A percentile compares a stretch with the other conserved stretches of the same genome.
These are phyloP conservation scores for Garrulus glandarius DNA, from an alignment of 2,797 vertebrate genomes.

Conservation along the genomic window DNA sequence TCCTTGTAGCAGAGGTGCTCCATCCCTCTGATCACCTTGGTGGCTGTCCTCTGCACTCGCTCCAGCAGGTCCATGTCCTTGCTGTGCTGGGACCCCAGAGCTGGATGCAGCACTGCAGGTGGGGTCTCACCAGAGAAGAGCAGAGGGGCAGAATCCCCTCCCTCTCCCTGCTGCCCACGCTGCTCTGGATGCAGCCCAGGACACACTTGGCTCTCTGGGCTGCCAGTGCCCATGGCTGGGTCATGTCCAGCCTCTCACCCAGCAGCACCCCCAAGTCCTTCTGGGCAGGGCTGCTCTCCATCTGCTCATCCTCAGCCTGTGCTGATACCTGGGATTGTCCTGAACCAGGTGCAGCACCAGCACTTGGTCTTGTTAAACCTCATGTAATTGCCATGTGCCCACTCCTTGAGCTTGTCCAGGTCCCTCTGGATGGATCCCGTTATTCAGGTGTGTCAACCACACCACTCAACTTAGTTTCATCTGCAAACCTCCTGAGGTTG, in stretches of 20 bases:
- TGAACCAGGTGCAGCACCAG: accelerated
- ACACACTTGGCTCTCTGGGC: not conserved
- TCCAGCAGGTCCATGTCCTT: not conserved
- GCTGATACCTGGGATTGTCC: accelerated
- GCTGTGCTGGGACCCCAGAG: not conserved
- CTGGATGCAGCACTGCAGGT: not conserved
- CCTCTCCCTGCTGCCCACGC: not conserved
- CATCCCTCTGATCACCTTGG: accelerated
- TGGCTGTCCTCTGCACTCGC: accelerated
- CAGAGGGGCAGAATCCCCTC: not conserved
- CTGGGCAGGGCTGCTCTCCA: not conserved
- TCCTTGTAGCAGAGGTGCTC: not conserved
- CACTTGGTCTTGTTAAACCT: not conserved
- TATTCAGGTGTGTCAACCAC: not conserved
- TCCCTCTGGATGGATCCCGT: not conserved
- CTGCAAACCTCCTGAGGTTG: not conserved
- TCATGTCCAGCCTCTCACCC: not conserved
- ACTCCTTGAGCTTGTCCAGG: accelerated
- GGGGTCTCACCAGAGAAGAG: not conserved
- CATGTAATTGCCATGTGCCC: accelerated
- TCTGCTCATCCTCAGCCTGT: not conserved
- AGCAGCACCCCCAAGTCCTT: not conserved
- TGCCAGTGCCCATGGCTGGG: not conserved
- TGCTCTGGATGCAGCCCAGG: not conserved
- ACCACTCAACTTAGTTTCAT: not conserved